Evolutionary conservation across 37 sponge, comb jelly and placozoan genomes (phyloP).

Genomic region (Amphimedon queenslandica): DNA sequence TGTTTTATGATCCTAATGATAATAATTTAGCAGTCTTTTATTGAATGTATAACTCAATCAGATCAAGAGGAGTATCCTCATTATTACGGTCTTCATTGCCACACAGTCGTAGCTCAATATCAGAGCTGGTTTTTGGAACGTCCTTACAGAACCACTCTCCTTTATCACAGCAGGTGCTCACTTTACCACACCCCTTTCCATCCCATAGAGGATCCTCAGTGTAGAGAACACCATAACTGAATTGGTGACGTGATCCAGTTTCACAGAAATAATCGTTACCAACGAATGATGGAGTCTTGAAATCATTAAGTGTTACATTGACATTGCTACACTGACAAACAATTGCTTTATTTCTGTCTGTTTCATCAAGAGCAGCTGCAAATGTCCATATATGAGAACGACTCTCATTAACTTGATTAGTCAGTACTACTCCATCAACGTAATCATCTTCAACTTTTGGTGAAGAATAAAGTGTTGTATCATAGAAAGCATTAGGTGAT

Average conservation of each 20-base stretch:
- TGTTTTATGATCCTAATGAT: background rate
- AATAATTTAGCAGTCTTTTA: slow-evolving; percentile 18
- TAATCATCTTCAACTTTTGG: slow-evolving; percentile 30
- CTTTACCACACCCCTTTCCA: slow-evolving; percentile 36
- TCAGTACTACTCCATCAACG: slow-evolving; percentile 44
- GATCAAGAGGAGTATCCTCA: slow-evolving; percentile 50
- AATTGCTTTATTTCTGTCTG: background rate
- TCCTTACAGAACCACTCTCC: slow-evolving; percentile 29
- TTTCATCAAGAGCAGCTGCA: slow-evolving; percentile 44
- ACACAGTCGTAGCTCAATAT: slow-evolving; percentile 44
- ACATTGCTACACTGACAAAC: slow-evolving; percentile 37
- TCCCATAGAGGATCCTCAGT: slow-evolving; percentile 46
- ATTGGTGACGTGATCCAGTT: background rate
- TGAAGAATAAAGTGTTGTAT: background rate
- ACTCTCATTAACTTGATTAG: background rate
- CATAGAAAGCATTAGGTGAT: slow-evolving; percentile 48
- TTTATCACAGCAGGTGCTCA: slow-evolving; percentile 34
- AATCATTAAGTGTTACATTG: background rate
- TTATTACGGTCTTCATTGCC: slow-evolving; percentile 32
- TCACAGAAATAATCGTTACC: slow-evolving; percentile 45
- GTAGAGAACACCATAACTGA: background rate
- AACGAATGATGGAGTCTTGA: slow-evolving; percentile 21
- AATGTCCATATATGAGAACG: slow-evolving; percentile 52
- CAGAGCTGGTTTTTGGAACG: background rate
- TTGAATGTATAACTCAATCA: slow-evolving; percentile 36